These are phyloP conservation scores for Sturmia bella DNA, from an alignment of 2,888 invertebrate genomes.

Conservation along the genomic window DNA sequence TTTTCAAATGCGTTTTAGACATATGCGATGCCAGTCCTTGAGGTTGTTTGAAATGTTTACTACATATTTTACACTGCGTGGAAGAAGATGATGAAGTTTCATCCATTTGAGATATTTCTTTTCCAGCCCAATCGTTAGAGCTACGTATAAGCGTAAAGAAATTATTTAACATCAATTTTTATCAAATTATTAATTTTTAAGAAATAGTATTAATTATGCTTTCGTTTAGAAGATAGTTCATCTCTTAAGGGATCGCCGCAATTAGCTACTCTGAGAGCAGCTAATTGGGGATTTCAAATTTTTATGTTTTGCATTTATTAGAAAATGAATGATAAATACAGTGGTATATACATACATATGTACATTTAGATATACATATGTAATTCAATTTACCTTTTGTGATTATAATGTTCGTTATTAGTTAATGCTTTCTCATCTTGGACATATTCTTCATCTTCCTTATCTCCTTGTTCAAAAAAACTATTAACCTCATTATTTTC, in stretches of 20 bases:
- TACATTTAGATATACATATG: neutral
- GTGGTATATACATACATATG: neutral
- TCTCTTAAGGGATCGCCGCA: too few species aligned
- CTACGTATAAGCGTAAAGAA: neutral
- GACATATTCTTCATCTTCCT: neutral
- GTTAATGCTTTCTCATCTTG: neutral
- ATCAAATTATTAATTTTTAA: too few species aligned
- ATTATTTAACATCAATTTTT: too few species aligned
- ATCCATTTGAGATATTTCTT: too few species aligned
- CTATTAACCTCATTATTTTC: neutral
- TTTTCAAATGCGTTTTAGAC: constrained; percentile 68
- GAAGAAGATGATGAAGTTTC: neutral
- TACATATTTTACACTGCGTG: constrained; percentile 70
- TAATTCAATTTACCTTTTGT: constrained; percentile 1
- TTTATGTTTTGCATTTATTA: too few species aligned
- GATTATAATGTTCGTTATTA: neutral
- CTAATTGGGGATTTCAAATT: too few species aligned
- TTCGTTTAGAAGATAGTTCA: too few species aligned
- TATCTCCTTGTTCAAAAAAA: neutral
- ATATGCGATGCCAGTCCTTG: constrained; percentile 70
- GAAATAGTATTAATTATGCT: too few species aligned
- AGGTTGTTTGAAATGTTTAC: constrained; percentile 12
- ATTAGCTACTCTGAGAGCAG: too few species aligned
- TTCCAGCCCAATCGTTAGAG: neutral
- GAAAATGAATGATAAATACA: too few species aligned